Evolutionary conservation across 2,888 invertebrate genomes (phyloP), one percentile per base, ranked within the genome.

Genomic region (Nasonia oneida): DNA sequence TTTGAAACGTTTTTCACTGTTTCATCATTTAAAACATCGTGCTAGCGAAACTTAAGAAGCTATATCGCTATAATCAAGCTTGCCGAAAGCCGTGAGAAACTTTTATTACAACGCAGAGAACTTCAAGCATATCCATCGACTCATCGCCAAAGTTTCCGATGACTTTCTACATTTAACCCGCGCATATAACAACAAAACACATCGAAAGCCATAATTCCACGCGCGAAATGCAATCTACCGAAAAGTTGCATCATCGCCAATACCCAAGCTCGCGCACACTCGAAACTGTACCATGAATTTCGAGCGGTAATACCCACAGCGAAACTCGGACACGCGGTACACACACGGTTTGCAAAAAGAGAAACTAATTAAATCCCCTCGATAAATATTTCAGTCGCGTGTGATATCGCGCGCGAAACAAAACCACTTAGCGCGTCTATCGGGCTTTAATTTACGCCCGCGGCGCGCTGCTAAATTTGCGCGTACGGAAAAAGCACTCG

Each of bases 401-500:
- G 81, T 67, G 67, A 15, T 29, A 29, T 67, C 67, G 12, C 67
- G 47, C 15, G 33, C 33, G 64, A 82, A 75, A 71, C 74, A 80
- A 39, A 80, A 39, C 75, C 80, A 84, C 75, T 80, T 79, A 80
- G 50, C 74, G 33, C 67, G 67, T 47, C 37, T 64, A 53, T 29
- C 50, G 70, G 15, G 33, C 53, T 81, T 67, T 75, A 84, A 80
- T 84, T 84, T 79, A 84, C 74, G 39, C 50, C 3, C 14, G 42
- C 29, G 29, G 29, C 1, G 1, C 29, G 29, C 74, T 64, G 47
- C 73, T 75, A 77, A 77, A 77, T 70, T 83, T 50, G 39, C 5
- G 18, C n/a, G 29, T 29, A 29, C 29, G 71, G 83, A 77, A 77
- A 80, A 84, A 84, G 67, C 79, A 70, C 80, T 75, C 80, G 71